These are phyloP conservation scores for Echinarachnius parma DNA, from an alignment of 53 echinoderm and acorn worm genomes.

Conservation along the genomic window DNA sequence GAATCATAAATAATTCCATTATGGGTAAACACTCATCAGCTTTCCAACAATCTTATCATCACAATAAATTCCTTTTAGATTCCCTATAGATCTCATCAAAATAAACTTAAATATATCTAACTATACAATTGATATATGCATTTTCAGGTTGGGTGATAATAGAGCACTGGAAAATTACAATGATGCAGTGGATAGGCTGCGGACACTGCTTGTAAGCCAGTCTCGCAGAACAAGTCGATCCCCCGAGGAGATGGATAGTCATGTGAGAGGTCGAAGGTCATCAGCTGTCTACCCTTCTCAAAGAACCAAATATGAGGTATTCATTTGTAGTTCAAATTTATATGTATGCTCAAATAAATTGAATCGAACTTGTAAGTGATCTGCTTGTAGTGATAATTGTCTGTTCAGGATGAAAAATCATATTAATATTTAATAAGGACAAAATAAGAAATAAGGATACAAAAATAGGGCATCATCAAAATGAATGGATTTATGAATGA, in stretches of 20 bases:
- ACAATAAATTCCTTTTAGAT: no score
- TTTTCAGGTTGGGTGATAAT: slow-evolving; percentile 20
- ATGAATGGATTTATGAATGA: neutral
- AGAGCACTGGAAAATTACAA: slow-evolving; percentile 39
- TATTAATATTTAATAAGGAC: neutral
- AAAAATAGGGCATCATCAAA: neutral
- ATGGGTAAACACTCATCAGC: no score
- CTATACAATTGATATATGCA: neutral
- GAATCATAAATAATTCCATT: no score
- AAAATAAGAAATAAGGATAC: neutral
- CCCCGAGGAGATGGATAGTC: neutral
- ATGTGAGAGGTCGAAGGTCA: slow-evolving; percentile 17
- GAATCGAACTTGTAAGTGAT: no score
- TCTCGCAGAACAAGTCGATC: slow-evolving; percentile 18
- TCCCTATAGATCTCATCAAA: no score
- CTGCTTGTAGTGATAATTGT: no score
- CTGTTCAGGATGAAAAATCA: no score
- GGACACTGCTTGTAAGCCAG: slow-evolving; percentile 21
- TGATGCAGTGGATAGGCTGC: slow-evolving; percentile 38
- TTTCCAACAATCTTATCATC: no score
- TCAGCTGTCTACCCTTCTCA: slow-evolving; percentile 4
- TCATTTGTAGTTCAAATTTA: no score
- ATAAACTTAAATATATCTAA: no score
- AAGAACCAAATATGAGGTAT: slow-evolving; percentile 24
- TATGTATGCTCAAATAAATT: no score